Evolutionary conservation across 2,888 invertebrate species (phyloP).

Genomic region (Cataglyphis altisquamis): DNA sequence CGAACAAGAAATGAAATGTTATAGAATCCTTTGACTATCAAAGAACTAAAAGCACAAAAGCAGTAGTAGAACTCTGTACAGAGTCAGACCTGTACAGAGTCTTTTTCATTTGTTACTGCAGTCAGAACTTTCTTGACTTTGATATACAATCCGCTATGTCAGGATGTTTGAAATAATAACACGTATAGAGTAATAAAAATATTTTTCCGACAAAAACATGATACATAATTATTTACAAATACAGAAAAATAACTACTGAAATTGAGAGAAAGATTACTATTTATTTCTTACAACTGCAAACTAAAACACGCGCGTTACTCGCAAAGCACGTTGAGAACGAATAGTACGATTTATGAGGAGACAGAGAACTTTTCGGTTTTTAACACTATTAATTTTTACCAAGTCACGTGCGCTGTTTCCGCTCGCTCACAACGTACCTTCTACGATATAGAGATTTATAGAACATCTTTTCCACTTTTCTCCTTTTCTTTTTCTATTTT

Average conservation of each 20-base stretch:
- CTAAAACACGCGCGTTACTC: not conserved
- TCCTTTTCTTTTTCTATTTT: conserved; percentile 18
- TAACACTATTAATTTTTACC: not conserved
- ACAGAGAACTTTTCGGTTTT: not conserved
- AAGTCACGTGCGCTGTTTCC: conserved; percentile 27
- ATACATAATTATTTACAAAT: not conserved
- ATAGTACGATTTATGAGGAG: not conserved
- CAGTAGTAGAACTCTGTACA: conserved; percentile 38
- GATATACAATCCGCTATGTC: conserved; percentile 1
- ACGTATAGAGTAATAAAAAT: not conserved
- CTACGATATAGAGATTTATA: conserved; percentile 57
- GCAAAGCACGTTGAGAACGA: not conserved
- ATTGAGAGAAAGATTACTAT: not conserved
- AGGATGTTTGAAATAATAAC: conserved; percentile 7
- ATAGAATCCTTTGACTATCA: not conserved
- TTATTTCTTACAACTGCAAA: not conserved
- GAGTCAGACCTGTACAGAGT: conserved; percentile 53
- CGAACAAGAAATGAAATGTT: conserved; percentile 21
- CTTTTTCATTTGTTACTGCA: conserved; percentile 36
- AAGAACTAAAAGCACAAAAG: conserved; percentile 36
- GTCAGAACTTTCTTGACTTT: conserved; percentile 33
- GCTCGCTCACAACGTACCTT: conserved; percentile 43
- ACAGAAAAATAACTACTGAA: not conserved
- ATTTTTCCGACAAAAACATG: not conserved
- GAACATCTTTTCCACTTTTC: conserved; percentile 34